Percentiles rank a stretch among this genome's conserved stretches.
Conservation (phyloP, 2,113 vertebrate species). For the Azemiops feae region DNA sequence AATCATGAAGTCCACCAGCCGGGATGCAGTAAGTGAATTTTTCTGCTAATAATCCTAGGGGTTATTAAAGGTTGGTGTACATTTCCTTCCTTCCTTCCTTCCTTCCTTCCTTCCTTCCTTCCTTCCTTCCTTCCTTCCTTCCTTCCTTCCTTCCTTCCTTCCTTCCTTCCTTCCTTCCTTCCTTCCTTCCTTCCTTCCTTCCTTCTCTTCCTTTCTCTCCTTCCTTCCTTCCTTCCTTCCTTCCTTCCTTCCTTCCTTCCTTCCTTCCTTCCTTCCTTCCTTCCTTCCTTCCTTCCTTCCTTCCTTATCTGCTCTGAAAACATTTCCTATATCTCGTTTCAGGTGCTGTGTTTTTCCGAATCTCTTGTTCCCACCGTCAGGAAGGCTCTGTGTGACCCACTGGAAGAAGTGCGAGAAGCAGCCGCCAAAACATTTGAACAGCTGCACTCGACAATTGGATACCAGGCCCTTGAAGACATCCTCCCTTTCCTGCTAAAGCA, state of each 20-base stretch:
- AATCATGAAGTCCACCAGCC: constrained; percentile 99
- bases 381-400: constrained; percentile 93
- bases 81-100: no score
- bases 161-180: no score
- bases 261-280: no score
- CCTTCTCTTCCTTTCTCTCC: fast-evolving
- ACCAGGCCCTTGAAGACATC: constrained; percentile 97
- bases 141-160: no score
- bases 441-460: constrained; percentile 94
- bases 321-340: background rate
- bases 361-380: constrained; percentile 94
- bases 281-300: no score
- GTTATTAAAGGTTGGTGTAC: background rate
- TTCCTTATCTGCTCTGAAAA: background rate
- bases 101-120: no score
- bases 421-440: constrained; percentile 98
- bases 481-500: constrained; percentile 91
- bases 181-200: no score
- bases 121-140: no score
- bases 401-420: constrained; percentile 94
- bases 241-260: no score
- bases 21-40: constrained; percentile 84
- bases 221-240: no score
- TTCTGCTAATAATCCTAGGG: background rate
- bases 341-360: constrained; percentile 97